Conservation (phyloP, 2,888 invertebrate genomes). For the Harmothoe impar region DNA sequence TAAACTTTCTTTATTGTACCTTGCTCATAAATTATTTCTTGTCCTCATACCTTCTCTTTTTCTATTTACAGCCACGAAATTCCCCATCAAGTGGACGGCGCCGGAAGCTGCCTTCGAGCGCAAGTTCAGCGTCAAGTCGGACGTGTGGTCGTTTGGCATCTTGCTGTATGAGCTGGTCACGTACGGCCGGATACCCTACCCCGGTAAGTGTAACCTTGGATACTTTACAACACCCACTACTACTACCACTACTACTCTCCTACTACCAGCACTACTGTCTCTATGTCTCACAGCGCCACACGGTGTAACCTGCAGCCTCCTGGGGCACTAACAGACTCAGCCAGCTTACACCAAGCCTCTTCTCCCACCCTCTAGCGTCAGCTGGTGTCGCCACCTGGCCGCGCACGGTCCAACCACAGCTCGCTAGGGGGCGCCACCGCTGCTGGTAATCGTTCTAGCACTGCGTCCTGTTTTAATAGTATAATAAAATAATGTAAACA, state of each 20-base stretch:
- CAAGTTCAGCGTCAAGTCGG: slow-evolving; percentile 98
- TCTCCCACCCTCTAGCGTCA: slow-evolving; percentile 21
- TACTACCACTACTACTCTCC: background rate
- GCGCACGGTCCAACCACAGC: background rate
- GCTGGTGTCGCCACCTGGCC: slow-evolving; percentile 45
- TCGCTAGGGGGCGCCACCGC: slow-evolving; percentile 41
- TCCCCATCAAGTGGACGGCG: slow-evolving; percentile 99
- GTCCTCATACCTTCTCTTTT: background rate
- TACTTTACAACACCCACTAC: background rate
- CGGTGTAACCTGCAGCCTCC: slow-evolving; percentile 12
- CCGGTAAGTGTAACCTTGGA: slow-evolving; percentile 81
- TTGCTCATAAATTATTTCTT: background rate
- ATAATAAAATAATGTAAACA: too few relatives aligned
- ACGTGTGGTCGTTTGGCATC: slow-evolving; percentile 99
- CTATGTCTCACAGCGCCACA: background rate
- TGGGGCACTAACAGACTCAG: slow-evolving; percentile 26
- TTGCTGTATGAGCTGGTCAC: slow-evolving; percentile 98
- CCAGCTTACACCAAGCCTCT: slow-evolving; percentile 49
- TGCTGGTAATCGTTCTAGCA: slow-evolving; percentile 15
- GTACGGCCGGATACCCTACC: slow-evolving; percentile 98
- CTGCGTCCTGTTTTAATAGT: background rate
- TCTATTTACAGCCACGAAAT: slow-evolving; percentile 88
- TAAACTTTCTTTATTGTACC: background rate
- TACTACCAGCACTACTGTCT: slow-evolving; percentile 24
- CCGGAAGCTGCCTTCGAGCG: slow-evolving; percentile 97